Evolutionary conservation across 2,113 vertebrate species (phyloP), one percentile per base, ranked within the genome.

Genomic region (Stomatorhinus ivindoensis): DNA sequence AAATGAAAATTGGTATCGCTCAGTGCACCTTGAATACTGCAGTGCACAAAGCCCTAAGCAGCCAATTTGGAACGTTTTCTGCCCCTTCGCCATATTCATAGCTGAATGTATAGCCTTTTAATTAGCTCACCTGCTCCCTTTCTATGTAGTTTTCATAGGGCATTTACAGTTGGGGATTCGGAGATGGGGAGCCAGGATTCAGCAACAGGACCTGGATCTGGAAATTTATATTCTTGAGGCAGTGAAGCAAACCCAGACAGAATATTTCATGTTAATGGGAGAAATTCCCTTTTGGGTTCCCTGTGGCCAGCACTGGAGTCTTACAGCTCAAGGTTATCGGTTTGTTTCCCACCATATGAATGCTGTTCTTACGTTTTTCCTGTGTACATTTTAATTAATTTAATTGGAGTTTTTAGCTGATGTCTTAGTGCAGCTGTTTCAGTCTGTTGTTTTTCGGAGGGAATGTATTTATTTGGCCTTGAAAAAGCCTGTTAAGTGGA

Each of bases 1-100:
- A 90, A 86, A 86, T 90, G 87, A 58, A 46, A 90, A 90, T 88
- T 15, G 46, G 19, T 53, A 51, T n/a, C 65, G 17, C 24, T 44
- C 31, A 61, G 35, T 1, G 7, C 31, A 15, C 31, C 19, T 58
- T 86, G 48, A 86, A 65, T n/a, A 46, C 24, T 21, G 39, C 19
- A 65, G 11, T n/a, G 19, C 53, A 87, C 5, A 65, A 39, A 44
- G 15, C 24, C 10, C 7, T 19, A 51, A 51, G 27, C 82, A 47
- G 73, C 15, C 15, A 42, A 42, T 27, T 48, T 85, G 13, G 21
- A 4, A 4, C 44, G n/a, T 24, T 46, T 44, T 11, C 61, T 69
- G 80, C 76, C 42, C 80, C 44, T 83, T 44, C 13, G 21, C 35
- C 47, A n/a, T 48, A 86, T 50, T 48, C 47, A n/a, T 13, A 27